Percentiles rank a stretch among this genome's conserved stretches.
These are phyloP conservation scores for Latrodectus hesperus DNA, from an alignment of 2,888 invertebrate genomes.

Conservation along the genomic window DNA sequence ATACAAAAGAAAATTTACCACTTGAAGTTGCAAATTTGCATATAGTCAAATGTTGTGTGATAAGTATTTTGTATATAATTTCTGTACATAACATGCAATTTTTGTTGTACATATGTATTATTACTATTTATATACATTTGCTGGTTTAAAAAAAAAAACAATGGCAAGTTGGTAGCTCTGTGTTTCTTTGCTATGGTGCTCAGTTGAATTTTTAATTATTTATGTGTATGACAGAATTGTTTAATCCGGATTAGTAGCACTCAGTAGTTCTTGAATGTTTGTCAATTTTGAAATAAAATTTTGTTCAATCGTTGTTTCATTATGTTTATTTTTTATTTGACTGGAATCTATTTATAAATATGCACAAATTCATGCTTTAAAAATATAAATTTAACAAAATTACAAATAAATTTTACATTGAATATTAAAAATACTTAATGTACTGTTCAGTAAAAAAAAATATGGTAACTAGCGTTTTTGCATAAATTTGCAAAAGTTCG, in stretches of 20 bases:
- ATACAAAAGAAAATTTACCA: conserved; percentile 6
- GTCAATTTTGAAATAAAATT: conserved; percentile 65
- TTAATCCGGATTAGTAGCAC: conserved; percentile 56
- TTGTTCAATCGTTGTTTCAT: conserved; percentile 61
- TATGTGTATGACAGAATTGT: conserved; percentile 20
- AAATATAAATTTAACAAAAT: too few species aligned
- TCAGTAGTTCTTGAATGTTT: conserved; percentile 62
- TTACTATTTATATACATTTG: conserved; percentile 54
- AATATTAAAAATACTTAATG: too few species aligned
- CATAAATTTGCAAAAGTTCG: too few species aligned
- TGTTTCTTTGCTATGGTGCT: conserved; percentile 64
- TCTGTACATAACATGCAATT: conserved; percentile 59
- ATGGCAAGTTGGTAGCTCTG: conserved; percentile 59
- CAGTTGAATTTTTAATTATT: conserved; percentile 54
- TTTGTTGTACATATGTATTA: conserved; percentile 65
- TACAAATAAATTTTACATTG: too few species aligned
- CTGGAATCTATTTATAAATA: too few species aligned
- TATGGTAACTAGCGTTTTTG: too few species aligned
- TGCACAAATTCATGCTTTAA: too few species aligned
- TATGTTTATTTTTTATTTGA: background rate
- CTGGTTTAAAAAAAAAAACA: conserved; percentile 40
- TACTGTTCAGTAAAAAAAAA: too few species aligned
- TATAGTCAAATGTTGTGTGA: conserved; percentile 57
- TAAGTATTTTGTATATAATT: conserved; percentile 67
- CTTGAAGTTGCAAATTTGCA: conserved; percentile 63